These are phyloP conservation scores for Melanotaenia parkinsoni DNA, from an alignment of 2,797 vertebrate genomes.

Conservation along the genomic window DNA sequence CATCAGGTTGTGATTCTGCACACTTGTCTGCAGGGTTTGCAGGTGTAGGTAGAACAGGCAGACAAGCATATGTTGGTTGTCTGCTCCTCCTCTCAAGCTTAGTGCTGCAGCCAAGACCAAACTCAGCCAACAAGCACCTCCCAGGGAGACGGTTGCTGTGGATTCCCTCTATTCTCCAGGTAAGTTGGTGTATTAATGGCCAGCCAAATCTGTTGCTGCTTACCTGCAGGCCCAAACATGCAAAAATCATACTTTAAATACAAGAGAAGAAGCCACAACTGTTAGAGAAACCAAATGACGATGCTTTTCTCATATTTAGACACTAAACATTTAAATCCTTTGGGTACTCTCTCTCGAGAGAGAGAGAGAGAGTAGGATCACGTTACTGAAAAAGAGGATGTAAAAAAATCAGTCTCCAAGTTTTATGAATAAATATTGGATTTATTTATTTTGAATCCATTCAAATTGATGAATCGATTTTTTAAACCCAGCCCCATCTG, in stretches of 20 bases:
- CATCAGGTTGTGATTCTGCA: slow-evolving; percentile 35
- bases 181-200: slow-evolving; percentile 1
- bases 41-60: slow-evolving; percentile 51
- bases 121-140: slow-evolving; percentile 53
- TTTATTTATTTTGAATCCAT: too few relatives aligned
- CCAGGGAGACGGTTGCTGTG: slow-evolving; percentile 49
- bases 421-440: too few relatives aligned
- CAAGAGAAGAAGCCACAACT: not conserved
- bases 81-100: slow-evolving; percentile 56
- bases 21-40: slow-evolving; percentile 51
- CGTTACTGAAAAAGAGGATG: too few relatives aligned
- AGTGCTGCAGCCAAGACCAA: slow-evolving; percentile 56
- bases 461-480: too few relatives aligned
- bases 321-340: too few relatives aligned
- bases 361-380: too few relatives aligned
- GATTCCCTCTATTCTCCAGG: slow-evolving; percentile 23
- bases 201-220: slow-evolving; percentile 9
- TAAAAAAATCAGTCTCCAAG: too few relatives aligned
- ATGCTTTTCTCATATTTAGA: too few relatives aligned
- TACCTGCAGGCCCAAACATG: not conserved
- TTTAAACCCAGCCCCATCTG: too few relatives aligned
- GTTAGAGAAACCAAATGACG: too few relatives aligned
- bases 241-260: not conserved
- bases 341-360: too few relatives aligned
- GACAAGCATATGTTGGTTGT: slow-evolving; percentile 62